Base-by-base conservation (phyloP, 2,888 invertebrate species). In the Folsomia manolachei region DNA sequence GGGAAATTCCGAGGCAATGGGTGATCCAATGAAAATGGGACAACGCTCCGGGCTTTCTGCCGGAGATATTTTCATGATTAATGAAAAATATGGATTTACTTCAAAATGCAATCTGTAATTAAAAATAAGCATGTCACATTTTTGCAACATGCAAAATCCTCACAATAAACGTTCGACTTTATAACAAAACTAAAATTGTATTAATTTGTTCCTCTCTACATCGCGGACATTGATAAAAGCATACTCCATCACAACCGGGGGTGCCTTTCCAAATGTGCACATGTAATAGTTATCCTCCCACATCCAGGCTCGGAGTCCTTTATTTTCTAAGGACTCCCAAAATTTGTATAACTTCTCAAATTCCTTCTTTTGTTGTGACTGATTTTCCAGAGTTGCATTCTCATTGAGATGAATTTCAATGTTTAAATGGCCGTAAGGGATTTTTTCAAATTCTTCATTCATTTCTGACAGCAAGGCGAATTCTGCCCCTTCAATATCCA, bases 171-270 rank as follows among this genome's bases (percentile, higher is more conserved):
- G n/a, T n/a, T n/a, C n/a, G n/a, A n/a, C n/a, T n/a, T n/a, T n/a
- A n/a, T n/a, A n/a, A n/a, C n/a, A n/a, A n/a, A n/a, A n/a, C n/a
- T n/a, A n/a, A n/a, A n/a, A n/a, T n/a, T n/a, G n/a, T n/a, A n/a
- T n/a, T n/a, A n/a, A n/a, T n/a, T n/a, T n/a, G n/a, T n/a, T n/a
- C n/a, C n/a, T n/a, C n/a, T n/a, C n/a, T n/a, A n/a, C n/a, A n/a
- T n/a, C n/a, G n/a, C n/a, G n/a, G n/a, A 56, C 56, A n/a, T 56
- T 56, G 56, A 56, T 56, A n/a, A 56, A 56, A 14, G 56, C 7
- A n/a, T 56, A 56, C 56, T 56, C 56, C 11, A 56, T n/a, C 19
- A n/a, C 56, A 7, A 56, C 56, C 7, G 56, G 56, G 7, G 4
- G 7, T 18, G 19, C 19, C 7, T 56, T 56, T 14, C 4, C 11